Evolutionary conservation across 1,140 invertebrate genomes (phyloP), one percentile per base, ranked within the genome.

Genomic region (Eriosoma lanigerum): DNA sequence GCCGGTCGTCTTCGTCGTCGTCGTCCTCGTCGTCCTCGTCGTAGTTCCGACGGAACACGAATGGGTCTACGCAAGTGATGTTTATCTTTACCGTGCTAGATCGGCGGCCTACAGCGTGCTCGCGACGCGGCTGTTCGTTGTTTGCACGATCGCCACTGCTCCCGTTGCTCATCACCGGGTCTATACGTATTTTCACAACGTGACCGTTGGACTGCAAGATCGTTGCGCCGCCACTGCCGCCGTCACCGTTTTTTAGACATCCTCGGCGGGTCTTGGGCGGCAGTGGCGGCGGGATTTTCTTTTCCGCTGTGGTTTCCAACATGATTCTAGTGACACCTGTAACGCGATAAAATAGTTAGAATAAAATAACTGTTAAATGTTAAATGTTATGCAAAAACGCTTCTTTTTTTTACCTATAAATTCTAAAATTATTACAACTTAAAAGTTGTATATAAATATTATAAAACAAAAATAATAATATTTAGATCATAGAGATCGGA

Each of bases 221-320:
- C 13, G 81, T 54, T 15, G 76, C 19, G 48, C 64, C 58, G 46
- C 64, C 26, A 62, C 68, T 26, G 70, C 56, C 38, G 48, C 56
- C 10, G 15, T 58, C 38, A 46, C 60, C 44, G 46, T 26, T 48
- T 87, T 12, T 90, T 9, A 29, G 78, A 17, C 73, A 70, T 13
- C 60, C 54, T 10, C 81, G 80, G 0, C 82, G 76, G 10, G 83
- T 82, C 80, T 84, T 84, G 9, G 82, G 82, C 19, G 83, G 83
- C 32, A 84, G 62, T 15, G 83, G 83, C 12, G 83, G 83, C 17
- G 83, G 83, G 17, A 81, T 52, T 78, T 81, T 81, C 52, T 73
- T 75, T 26, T 76, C 91, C 64, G 88, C 92, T 0, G 84, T 87
- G n/a, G 88, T 89, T 1, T 89, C 90, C 1, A 82, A 92, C 2